A percentile compares a stretch with the other conserved stretches of the same genome.
These are phyloP conservation scores for Zaprionus kolodkinae DNA, from an alignment of 1,140 invertebrate genomes.

Conservation along the genomic window DNA sequence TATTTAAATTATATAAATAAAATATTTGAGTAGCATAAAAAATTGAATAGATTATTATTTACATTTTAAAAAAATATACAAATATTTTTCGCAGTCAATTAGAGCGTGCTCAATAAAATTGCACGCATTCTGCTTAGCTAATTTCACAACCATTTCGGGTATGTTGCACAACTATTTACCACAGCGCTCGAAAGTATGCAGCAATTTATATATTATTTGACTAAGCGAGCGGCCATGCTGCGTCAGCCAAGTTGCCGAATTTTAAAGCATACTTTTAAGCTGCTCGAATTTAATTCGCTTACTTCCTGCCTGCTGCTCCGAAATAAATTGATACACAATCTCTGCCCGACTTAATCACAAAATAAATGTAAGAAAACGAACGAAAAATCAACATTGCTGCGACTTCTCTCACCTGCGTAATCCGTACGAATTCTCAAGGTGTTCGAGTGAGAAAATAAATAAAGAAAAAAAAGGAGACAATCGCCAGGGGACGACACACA, in stretches of 20 bases:
- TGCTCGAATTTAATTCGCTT: not conserved
- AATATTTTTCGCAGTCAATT: too few species aligned
- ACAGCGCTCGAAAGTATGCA: not conserved
- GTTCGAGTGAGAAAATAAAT: constrained; percentile 24
- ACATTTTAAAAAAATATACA: too few species aligned
- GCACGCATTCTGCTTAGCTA: not conserved
- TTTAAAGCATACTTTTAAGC: not conserved
- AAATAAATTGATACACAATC: not conserved
- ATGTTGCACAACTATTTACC: not conserved
- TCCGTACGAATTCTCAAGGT: constrained; percentile 19
- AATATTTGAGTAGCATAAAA: not conserved
- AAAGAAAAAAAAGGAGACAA: constrained; percentile 30
- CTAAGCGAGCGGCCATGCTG: too few species aligned
- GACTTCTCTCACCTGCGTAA: not conserved
- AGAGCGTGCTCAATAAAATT: too few species aligned
- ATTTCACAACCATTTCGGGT: not conserved
- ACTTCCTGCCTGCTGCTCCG: not conserved
- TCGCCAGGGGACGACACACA: not conserved
- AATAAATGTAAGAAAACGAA: constrained; percentile 8
- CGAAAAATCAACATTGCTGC: constrained; percentile 9
- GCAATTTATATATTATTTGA: not conserved
- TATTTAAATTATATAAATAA: not conserved
- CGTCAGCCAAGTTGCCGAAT: not conserved
- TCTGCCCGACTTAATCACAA: not conserved
- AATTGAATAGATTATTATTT: not conserved